phyloP scores from a whole-genome alignment of 1,140 invertebrate species.

The Cepaea nemoralis region DNA sequence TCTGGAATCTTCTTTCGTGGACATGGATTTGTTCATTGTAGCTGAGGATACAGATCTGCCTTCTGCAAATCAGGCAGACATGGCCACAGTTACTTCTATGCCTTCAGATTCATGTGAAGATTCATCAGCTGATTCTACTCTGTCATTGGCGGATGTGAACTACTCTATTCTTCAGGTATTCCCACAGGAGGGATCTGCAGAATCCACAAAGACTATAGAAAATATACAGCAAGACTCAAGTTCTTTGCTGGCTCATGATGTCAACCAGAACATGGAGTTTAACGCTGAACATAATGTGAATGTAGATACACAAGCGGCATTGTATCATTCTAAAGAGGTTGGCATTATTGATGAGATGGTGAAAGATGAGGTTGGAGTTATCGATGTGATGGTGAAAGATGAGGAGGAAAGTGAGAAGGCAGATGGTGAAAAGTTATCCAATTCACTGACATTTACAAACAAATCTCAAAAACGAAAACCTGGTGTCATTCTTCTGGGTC shows the following conservation, averaged over 20 bases:
- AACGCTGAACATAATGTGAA: no score
- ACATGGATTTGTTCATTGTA: background rate
- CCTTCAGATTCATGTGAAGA: background rate
- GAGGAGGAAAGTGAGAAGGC: background rate
- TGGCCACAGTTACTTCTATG: no score
- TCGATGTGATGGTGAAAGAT: no score
- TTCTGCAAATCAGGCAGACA: no score
- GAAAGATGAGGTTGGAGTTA: no score
- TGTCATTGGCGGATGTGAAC: background rate
- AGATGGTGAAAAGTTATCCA: background rate
- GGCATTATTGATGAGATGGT: no score
- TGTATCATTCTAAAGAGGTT: no score
- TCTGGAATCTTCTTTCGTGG: background rate
- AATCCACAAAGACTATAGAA: background rate
- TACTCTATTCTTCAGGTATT: background rate
- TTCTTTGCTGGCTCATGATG: no score
- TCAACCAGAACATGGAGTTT: no score
- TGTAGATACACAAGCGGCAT: no score
- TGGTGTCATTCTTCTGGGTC: constrained; percentile 23
- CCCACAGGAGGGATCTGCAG: background rate
- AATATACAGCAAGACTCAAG: background rate
- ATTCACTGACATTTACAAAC: background rate
- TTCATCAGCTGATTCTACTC: background rate
- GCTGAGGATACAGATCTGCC: no score
- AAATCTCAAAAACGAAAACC: constrained; percentile 12